A percentile compares a stretch with the other conserved stretches of the same genome.
Conservation (phyloP, 1,140 invertebrate species). For the Drosophila seguyi region DNA sequence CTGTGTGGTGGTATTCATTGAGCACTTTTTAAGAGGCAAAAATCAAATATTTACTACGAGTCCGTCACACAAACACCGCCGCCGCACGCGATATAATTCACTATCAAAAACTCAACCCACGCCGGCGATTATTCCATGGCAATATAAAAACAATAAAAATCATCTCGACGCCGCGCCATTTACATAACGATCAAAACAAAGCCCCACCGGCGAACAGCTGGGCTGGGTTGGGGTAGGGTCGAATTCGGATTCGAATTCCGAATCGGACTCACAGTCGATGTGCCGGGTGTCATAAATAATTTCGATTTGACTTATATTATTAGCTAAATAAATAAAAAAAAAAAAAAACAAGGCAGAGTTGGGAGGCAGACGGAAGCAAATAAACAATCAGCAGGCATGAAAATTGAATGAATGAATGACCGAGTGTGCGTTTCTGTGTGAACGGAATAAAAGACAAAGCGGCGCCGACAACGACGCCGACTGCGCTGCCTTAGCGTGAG, state of each 20-base stretch:
- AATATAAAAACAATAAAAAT: conserved; percentile 77
- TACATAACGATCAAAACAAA: conserved; percentile 82
- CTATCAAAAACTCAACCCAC: conserved; percentile 36
- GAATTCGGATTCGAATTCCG: conserved; percentile 28
- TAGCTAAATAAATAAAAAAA: conserved; percentile 78
- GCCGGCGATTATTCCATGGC: conserved; percentile 53
- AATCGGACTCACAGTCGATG: conserved; percentile 39
- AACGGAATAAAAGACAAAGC: conserved; percentile 63
- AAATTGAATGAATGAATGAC: conserved; percentile 60
- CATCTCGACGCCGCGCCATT: conserved; percentile 64
- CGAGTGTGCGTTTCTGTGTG: conserved; percentile 4
- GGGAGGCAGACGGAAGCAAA: conserved; percentile 47
- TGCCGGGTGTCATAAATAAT: conserved; percentile 82
- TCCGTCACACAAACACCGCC: conserved; percentile 16
- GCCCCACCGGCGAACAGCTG: conserved; percentile 28
- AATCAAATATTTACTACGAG: conserved; percentile 52
- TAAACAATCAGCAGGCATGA: conserved; percentile 73
- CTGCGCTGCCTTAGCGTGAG: conserved; percentile 77
- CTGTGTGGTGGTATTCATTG: conserved; percentile 17
- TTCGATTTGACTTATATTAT: conserved; percentile 82
- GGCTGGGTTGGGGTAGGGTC: conserved; percentile 54
- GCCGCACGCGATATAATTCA: conserved; percentile 24
- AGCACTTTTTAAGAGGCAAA: conserved; percentile 27
- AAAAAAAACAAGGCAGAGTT: conserved; percentile 24
- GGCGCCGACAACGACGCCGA: conserved; percentile 46